These are phyloP conservation scores for Loriculus beryllinus DNA, from an alignment of 2,797 vertebrate genomes.

Conservation along the genomic window DNA sequence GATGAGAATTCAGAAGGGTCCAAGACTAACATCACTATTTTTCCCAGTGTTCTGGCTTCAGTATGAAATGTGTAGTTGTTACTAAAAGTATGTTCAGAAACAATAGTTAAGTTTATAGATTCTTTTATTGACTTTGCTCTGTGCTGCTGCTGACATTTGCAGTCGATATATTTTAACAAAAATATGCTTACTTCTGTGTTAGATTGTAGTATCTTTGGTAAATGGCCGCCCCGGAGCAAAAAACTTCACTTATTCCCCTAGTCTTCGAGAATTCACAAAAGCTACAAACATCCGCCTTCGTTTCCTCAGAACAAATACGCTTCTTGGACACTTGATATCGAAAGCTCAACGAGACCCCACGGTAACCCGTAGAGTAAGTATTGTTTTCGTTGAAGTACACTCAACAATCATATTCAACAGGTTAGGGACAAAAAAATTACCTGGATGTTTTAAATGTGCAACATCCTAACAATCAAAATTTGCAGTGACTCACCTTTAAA, in stretches of 20 bases:
- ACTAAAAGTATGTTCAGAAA: not conserved
- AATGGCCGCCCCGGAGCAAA: conserved; percentile 88
- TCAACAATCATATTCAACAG: fast-evolving
- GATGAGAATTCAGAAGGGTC: not conserved
- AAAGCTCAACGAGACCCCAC: conserved; percentile 89
- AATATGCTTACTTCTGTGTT: not conserved
- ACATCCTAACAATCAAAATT: not conserved
- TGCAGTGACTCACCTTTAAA: not conserved
- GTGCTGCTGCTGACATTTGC: not conserved
- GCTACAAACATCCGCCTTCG: conserved; percentile 89
- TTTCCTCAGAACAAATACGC: conserved; percentile 88
- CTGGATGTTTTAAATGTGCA: not conserved
- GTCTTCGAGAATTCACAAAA: conserved; percentile 87
- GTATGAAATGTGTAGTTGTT: not conserved
- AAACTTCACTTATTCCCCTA: conserved; percentile 86
- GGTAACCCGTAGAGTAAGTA: conserved; percentile 89
- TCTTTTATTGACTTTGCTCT: not conserved
- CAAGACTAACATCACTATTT: not conserved
- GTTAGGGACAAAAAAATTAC: not conserved
- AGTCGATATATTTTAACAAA: not conserved
- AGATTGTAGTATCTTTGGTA: conserved; percentile 90
- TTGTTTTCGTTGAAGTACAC: not conserved
- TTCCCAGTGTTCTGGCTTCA: not conserved
- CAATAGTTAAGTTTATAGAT: not conserved
- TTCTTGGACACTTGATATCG: conserved; percentile 90